Conservation (phyloP, 2,797 vertebrate species). For the Gastrophryne carolinensis region DNA sequence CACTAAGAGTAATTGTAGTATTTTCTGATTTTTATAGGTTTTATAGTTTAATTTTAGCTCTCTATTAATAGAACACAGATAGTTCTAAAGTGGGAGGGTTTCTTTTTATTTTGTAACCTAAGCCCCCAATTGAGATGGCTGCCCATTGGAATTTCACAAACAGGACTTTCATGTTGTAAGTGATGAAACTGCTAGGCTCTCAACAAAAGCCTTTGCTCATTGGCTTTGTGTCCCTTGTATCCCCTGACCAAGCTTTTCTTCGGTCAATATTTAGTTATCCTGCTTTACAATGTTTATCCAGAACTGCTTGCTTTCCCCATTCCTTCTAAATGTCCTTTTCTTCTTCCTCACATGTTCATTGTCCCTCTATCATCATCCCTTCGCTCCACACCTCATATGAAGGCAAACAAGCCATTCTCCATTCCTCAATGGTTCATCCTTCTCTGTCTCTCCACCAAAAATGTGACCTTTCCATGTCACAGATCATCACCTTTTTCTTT, state of each 20-base stretch:
- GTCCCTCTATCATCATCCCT: not conserved
- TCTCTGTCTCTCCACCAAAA: not conserved
- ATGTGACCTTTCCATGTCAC: constrained; percentile 12
- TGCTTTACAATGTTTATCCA: not conserved
- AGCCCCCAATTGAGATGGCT: too few species aligned
- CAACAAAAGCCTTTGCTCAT: not conserved
- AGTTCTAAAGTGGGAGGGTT: too few species aligned
- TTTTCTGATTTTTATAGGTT: too few species aligned
- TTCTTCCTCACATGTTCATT: not conserved
- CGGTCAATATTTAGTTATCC: not conserved
- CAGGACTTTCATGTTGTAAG: too few species aligned
- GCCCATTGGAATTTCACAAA: too few species aligned
- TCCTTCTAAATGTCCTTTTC: constrained; percentile 6
- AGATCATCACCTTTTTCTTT: not conserved
- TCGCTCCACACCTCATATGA: constrained; percentile 20
- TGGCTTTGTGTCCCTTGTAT: not conserved
- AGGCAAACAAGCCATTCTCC: not conserved
- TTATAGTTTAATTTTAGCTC: too few species aligned
- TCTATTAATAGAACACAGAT: too few species aligned
- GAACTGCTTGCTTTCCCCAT: constrained; percentile 1
- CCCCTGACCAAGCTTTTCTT: not conserved
- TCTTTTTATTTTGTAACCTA: too few species aligned
- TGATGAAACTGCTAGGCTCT: too few species aligned
- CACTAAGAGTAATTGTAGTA: too few species aligned
- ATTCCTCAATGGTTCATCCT: not conserved